These are phyloP conservation scores for Erebia aethiops DNA, from an alignment of 2,888 invertebrate species.

Conservation along the genomic window DNA sequence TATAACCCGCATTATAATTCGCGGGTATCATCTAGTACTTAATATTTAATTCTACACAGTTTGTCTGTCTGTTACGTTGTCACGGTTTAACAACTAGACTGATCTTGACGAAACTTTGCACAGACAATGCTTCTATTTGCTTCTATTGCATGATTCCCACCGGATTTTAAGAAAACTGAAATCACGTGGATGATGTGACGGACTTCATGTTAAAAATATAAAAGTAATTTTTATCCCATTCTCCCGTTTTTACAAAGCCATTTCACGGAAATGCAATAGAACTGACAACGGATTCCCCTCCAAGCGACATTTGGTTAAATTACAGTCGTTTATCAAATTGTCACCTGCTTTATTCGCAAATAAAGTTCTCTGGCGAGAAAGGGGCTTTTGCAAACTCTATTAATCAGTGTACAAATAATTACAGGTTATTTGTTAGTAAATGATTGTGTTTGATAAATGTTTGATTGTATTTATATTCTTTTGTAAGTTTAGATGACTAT, in stretches of 20 bases:
- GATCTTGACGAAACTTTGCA: too few relatives aligned
- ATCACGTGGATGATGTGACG: too few relatives aligned
- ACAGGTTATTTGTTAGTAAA: conserved; percentile 16
- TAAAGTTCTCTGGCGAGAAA: conserved; percentile 42
- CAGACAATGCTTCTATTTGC: too few relatives aligned
- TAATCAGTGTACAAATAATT: conserved; percentile 44
- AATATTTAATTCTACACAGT: too few relatives aligned
- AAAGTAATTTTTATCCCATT: background rate
- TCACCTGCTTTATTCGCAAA: conserved; percentile 47
- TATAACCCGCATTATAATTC: too few relatives aligned
- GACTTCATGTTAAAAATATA: background rate
- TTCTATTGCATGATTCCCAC: too few relatives aligned
- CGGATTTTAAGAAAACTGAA: too few relatives aligned
- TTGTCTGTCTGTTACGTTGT: too few relatives aligned
- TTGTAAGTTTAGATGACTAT: too few relatives aligned
- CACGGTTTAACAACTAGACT: too few relatives aligned
- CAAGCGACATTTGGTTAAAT: conserved; percentile 44
- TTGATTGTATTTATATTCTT: too few relatives aligned
- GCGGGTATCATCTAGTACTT: too few relatives aligned
- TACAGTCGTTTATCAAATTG: conserved; percentile 46
- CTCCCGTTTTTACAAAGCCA: conserved; percentile 13
- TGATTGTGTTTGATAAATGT: conserved; percentile 7
- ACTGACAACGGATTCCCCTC: conserved; percentile 42
- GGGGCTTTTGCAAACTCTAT: conserved; percentile 43
- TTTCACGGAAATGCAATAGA: conserved; percentile 24